phyloP scores from a whole-genome alignment of 2,797 vertebrate genomes.

The Acanthurus leucopareius region DNA sequence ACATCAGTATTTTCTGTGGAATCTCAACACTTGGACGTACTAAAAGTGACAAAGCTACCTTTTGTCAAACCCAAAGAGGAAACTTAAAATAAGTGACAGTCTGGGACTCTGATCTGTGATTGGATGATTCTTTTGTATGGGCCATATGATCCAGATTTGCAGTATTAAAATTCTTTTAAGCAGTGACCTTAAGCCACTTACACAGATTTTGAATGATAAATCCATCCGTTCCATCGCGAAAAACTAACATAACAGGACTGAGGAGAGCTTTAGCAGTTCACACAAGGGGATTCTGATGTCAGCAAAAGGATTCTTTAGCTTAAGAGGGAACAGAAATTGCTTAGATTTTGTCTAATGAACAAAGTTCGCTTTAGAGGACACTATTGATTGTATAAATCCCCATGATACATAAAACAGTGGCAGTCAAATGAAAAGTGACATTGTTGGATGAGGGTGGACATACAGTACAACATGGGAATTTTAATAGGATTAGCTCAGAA shows the following conservation, averaged over 20 bases:
- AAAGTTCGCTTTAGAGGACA: conserved; percentile 28
- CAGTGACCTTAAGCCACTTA: background rate
- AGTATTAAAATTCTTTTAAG: conserved; percentile 16
- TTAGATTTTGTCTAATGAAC: conserved; percentile 54
- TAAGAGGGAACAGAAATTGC: conserved; percentile 37
- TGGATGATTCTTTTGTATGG: background rate
- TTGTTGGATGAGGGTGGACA: conserved; percentile 49
- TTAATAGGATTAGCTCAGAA: conserved; percentile 63
- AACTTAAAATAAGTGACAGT: conserved; percentile 10
- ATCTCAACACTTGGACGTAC: too few relatives aligned
- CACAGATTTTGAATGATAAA: conserved; percentile 7
- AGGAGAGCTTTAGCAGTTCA: conserved; percentile 9
- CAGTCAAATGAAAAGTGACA: conserved; percentile 65
- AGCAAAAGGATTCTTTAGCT: conserved; percentile 16
- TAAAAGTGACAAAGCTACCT: too few relatives aligned
- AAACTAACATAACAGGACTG: conserved; percentile 6
- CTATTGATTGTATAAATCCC: conserved; percentile 62
- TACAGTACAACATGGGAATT: conserved; percentile 58
- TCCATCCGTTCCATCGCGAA: background rate
- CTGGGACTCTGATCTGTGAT: conserved; percentile 12
- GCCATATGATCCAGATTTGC: conserved; percentile 6
- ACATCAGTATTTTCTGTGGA: too few relatives aligned
- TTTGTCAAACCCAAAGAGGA: background rate
- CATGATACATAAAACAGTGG: conserved; percentile 52
- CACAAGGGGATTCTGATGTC: conserved; percentile 21